Evolutionary conservation across 2,888 invertebrate species (phyloP).

Genomic region (Athalia rosae): DNA sequence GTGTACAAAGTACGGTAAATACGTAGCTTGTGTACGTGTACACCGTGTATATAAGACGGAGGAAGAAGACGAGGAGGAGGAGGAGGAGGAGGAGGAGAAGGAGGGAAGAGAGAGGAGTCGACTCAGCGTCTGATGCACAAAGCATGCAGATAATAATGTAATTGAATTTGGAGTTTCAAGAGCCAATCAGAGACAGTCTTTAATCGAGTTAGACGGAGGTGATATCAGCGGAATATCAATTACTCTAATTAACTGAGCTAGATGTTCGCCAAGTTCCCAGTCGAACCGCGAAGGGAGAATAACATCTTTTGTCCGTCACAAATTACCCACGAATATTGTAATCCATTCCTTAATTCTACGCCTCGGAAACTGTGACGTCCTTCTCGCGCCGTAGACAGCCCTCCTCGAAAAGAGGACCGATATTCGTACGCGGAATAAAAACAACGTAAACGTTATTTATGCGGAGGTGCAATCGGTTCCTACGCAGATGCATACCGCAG

Average conservation of each 20-base stretch:
- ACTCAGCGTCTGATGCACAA: constrained; percentile 27
- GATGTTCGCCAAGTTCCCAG: constrained; percentile 58
- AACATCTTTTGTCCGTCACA: constrained; percentile 69
- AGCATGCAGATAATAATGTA: constrained; percentile 42
- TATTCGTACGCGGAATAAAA: neutral
- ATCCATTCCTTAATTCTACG: constrained; percentile 51
- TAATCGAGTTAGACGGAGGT: constrained; percentile 69
- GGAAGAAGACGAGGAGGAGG: too few species aligned
- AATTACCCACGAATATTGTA: constrained; percentile 68
- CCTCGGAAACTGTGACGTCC: constrained; percentile 9
- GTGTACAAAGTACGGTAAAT: too few species aligned
- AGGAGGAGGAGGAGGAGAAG: too few species aligned
- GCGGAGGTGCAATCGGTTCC: constrained; percentile 44
- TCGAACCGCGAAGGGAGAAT: constrained; percentile 53
- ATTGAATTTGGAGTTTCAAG: constrained; percentile 45
- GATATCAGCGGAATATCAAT: constrained; percentile 74
- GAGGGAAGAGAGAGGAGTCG: constrained; percentile 1
- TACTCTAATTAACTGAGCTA: constrained; percentile 72
- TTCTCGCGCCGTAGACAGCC: neutral
- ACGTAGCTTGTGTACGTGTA: too few species aligned
- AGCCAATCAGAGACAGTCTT: constrained; percentile 70
- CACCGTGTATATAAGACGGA: too few species aligned
- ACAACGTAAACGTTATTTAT: constrained; percentile 10
- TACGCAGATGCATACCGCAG: constrained; percentile 5
- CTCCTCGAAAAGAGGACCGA: too few species aligned